Evolutionary conservation across 2,797 vertebrate genomes (phyloP).

Genomic region (Myioborus melanocephalus): DNA sequence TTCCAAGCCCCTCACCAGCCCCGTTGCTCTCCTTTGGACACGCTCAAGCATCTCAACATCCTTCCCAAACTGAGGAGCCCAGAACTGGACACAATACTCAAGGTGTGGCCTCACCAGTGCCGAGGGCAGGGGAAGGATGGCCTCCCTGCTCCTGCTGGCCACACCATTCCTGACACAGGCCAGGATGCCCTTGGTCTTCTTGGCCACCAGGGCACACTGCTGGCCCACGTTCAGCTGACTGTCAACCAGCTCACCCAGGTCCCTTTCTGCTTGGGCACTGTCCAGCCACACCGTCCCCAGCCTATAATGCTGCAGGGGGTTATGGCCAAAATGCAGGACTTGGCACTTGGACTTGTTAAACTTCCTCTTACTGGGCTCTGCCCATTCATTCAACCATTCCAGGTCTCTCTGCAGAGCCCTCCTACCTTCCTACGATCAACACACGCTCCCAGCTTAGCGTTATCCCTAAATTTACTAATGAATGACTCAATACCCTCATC

Average conservation of each 20-base stretch:
- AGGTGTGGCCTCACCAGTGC: neutral
- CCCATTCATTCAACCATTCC: neutral
- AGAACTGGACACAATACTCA: neutral
- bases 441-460: neutral
- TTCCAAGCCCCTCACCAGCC: neutral
- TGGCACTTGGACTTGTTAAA: neutral
- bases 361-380: neutral
- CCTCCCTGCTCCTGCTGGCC: neutral
- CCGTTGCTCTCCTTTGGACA: rapidly evolving
- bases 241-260: neutral
- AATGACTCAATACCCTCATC: neutral
- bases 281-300: rapidly evolving
- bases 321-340: neutral
- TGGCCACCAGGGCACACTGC: neutral
- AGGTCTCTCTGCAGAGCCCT: neutral
- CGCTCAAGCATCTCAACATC: rapidly evolving
- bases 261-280: neutral
- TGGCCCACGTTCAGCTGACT: rapidly evolving
- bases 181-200: neutral
- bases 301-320: rapidly evolving
- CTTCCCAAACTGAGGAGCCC: neutral
- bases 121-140: rapidly evolving
- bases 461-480: neutral
- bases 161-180: neutral
- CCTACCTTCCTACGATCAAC: neutral